These are phyloP conservation scores for Ceyx margarethae DNA, from an alignment of 2,113 vertebrate species.

Conservation along the genomic window DNA sequence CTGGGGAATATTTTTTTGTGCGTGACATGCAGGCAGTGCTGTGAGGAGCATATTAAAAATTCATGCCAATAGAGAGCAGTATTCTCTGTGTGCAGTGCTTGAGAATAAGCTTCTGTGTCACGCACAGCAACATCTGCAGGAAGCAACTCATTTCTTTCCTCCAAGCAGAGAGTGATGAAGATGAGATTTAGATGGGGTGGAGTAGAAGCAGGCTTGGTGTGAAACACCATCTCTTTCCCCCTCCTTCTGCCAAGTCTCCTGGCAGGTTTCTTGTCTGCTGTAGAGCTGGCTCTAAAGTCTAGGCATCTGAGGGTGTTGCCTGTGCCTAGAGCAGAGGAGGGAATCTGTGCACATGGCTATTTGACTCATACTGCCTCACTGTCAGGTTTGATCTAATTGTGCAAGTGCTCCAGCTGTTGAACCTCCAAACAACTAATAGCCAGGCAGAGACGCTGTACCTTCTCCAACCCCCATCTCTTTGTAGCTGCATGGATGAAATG, in stretches of 20 bases:
- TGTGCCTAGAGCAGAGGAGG: neutral
- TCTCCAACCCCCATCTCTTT: neutral
- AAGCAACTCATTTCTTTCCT: neutral
- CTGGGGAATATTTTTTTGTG: conserved; percentile 18
- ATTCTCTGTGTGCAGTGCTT: neutral
- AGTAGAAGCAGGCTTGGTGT: neutral
- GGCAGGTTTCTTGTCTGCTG: neutral
- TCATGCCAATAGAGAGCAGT: conserved; percentile 10
- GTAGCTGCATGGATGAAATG: neutral
- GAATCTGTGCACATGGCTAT: neutral
- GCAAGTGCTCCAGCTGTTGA: neutral
- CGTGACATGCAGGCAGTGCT: neutral
- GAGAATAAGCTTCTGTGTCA: neutral
- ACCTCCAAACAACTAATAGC: neutral
- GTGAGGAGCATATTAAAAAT: conserved; percentile 35
- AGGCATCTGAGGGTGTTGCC: neutral
- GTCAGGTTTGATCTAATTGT: neutral
- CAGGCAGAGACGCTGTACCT: neutral
- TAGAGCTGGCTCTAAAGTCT: neutral
- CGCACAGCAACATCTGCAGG: neutral
- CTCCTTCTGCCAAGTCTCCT: neutral
- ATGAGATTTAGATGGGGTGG: neutral
- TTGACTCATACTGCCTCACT: neutral
- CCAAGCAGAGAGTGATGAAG: neutral
- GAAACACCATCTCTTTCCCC: neutral